Conservation (phyloP, 2,113 vertebrate genomes). For the Illadopsis cleaveri region DNA sequence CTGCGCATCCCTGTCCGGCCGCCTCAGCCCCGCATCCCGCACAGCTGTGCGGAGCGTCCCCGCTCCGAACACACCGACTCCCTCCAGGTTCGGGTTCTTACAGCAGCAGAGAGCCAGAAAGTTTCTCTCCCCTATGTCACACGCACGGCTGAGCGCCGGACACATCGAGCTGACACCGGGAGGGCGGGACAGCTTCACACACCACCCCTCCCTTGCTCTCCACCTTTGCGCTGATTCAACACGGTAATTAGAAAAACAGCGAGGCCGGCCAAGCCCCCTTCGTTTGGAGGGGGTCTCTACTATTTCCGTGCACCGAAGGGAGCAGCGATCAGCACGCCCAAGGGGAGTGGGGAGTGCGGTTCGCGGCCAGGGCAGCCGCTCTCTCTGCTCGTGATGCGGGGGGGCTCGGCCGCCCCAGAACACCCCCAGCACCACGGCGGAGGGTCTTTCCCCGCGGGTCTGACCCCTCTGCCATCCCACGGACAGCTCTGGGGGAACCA, state of each 20-base stretch:
- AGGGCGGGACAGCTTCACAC: not conserved
- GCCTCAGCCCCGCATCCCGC: not conserved
- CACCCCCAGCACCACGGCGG: not conserved
- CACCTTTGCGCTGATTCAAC: not conserved
- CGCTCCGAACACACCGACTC: not conserved
- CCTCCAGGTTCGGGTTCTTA: not conserved
- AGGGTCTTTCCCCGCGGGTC: not conserved
- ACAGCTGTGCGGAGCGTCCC: not conserved
- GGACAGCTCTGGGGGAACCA: not conserved
- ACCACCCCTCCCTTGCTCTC: too few relatives aligned
- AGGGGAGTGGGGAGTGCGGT: rapidly evolving
- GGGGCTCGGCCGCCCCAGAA: not conserved
- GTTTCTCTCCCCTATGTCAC: not conserved
- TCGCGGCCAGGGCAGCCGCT: not conserved
- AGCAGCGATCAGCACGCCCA: not conserved
- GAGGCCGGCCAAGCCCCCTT: not conserved
- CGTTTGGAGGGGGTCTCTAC: not conserved
- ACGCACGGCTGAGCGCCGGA: not conserved
- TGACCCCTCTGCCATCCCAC: not conserved
- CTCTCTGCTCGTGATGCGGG: not conserved
- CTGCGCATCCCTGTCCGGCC: not conserved
- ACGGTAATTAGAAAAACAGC: not conserved
- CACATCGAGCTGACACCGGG: not conserved
- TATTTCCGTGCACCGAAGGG: not conserved
- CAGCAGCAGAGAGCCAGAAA: not conserved